These are phyloP conservation scores for Nemoura dubitans DNA, from an alignment of 2,888 invertebrate genomes.

Conservation along the genomic window DNA sequence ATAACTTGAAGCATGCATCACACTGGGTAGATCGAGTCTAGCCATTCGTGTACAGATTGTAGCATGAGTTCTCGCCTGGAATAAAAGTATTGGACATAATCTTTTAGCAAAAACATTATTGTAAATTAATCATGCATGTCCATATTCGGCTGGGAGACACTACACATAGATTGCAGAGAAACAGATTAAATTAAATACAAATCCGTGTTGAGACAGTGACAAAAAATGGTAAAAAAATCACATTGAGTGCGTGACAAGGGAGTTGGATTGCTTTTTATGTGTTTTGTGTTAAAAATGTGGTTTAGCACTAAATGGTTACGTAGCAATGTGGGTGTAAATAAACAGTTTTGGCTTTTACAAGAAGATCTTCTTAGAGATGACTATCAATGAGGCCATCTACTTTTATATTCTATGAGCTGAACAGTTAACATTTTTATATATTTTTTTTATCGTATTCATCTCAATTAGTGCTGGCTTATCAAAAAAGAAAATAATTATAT, in stretches of 20 bases:
- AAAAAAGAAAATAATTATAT: neutral
- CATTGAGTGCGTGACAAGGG: neutral
- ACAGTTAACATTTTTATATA: too few relatives aligned
- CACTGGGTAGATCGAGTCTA: slow-evolving; percentile 1
- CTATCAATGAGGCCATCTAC: too few relatives aligned
- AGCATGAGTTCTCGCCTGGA: slow-evolving; percentile 34
- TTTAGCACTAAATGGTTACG: neutral
- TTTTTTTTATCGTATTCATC: neutral
- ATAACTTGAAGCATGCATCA: slow-evolving; percentile 24
- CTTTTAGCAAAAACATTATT: neutral
- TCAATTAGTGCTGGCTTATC: too few relatives aligned
- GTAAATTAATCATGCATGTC: slow-evolving; percentile 22
- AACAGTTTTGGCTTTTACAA: too few relatives aligned
- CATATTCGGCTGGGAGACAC: slow-evolving; percentile 13
- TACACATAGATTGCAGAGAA: slow-evolving; percentile 21
- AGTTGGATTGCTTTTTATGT: neutral
- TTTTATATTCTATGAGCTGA: too few relatives aligned
- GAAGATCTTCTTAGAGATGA: too few relatives aligned
- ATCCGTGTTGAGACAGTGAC: neutral
- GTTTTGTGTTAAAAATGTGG: neutral
- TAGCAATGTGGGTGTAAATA: neutral
- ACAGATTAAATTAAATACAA: neutral
- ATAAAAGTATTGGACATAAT: slow-evolving; percentile 28
- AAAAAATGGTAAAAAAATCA: neutral
- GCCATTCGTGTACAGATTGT: slow-evolving; percentile 23